Evolutionary conservation across 2,888 invertebrate genomes (phyloP).

Genomic region (Seira sanloemensis): DNA sequence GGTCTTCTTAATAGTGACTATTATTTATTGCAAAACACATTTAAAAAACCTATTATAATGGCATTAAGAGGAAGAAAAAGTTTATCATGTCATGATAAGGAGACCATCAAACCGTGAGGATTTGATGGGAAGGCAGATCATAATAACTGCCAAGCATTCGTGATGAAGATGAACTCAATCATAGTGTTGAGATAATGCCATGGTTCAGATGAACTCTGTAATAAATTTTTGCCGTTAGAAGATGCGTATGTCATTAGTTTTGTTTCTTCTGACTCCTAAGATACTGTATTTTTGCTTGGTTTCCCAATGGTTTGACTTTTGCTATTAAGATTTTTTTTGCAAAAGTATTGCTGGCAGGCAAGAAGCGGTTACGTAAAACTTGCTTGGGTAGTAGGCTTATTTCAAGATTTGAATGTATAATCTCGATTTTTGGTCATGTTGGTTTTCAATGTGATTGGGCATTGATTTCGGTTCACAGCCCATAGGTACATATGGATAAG

Average conservation of each 20-base stretch:
- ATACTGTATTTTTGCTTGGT: conserved; percentile 14
- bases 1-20: background rate
- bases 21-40: background rate
- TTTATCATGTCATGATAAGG: background rate
- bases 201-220: background rate
- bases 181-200: conserved; percentile 19
- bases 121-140: conserved; percentile 5
- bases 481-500: no score
- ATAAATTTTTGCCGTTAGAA: conserved; percentile 39
- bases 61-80: background rate
- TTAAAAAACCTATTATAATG: no score
- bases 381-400: conserved; percentile 35
- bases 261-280: background rate
- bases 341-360: background rate
- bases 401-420: background rate
- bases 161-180: conserved; percentile 59
- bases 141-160: conserved; percentile 19
- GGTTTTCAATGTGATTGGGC: background rate
- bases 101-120: background rate
- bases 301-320: conserved; percentile 13
- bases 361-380: conserved; percentile 40
- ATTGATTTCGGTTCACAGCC: background rate
- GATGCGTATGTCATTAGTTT: conserved; percentile 24
- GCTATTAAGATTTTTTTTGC: conserved; percentile 28
- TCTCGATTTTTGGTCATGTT: background rate